Conservation (phyloP, 1,140 invertebrate genomes). For the Ceratitis capitata region DNA sequence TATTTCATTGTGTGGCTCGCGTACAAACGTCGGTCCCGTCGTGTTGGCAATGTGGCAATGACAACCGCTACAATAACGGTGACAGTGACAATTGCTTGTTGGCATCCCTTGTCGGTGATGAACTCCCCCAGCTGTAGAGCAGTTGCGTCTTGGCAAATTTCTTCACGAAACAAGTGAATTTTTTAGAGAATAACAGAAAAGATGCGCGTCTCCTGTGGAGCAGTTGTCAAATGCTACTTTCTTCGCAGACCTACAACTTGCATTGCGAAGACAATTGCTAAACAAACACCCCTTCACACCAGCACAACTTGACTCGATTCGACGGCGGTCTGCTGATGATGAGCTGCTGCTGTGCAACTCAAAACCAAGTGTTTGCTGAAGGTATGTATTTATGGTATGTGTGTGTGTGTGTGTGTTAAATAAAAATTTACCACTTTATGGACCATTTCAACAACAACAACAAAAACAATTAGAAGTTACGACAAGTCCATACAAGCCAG, state of each 20-base stretch:
- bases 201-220: background rate
- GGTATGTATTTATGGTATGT: background rate
- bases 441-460: background rate
- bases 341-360: slow-evolving; percentile 8
- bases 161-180: slow-evolving; percentile 2
- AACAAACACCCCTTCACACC: background rate
- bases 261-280: too few relatives aligned
- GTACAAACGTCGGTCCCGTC: background rate
- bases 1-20: too few relatives aligned
- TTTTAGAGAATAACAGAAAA: background rate
- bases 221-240: background rate
- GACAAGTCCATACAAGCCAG: background rate
- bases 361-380: background rate
- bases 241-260: background rate
- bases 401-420: background rate
- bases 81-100: slow-evolving; percentile 8
- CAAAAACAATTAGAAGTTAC: background rate
- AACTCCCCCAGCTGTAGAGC: slow-evolving; percentile 5
- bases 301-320: background rate
- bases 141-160: background rate
- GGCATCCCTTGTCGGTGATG: background rate
- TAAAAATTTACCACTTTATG: background rate
- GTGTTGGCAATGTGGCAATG: slow-evolving; percentile 29
- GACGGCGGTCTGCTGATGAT: background rate
- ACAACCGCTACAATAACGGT: slow-evolving; percentile 13